Evolutionary conservation across 2,797 vertebrate species (phyloP), one percentile per base, ranked within the genome.

Genomic region (Sebastes paucispinis): DNA sequence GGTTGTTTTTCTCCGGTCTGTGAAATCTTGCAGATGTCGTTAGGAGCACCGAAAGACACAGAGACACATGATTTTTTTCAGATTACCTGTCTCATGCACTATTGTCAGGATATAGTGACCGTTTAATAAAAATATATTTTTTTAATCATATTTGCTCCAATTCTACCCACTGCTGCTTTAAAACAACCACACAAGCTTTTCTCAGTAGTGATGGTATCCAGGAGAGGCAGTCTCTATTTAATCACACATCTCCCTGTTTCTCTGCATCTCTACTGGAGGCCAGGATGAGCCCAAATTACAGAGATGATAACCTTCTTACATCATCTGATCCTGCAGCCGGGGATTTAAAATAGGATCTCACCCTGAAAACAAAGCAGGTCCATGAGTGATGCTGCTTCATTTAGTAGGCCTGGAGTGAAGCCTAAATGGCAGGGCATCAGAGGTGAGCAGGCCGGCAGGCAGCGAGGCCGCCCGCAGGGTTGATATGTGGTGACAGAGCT

Each of bases 241-340:
- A 34, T 67, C 70, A 82, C 65, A 39, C 77, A 71, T 25, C 43
- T 20, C 29, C 36, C 13, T 32, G 27, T 60, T 54, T 27, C 31
- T 47, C 43, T 57, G 66, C 74, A 24, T 63, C 31, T 29, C 12
- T 18, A 6, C 64, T 7, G 39, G 31, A 54, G 69, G 6, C 12
- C 59, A 11, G 32, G 50, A 59, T 67, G 69, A 73, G 20, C 34
- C 69, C 36, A 59, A 25, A 57, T 77, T 73, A 24, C 85, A 69
- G 50, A 62, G 67, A 76, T 39, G 58, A 68, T 12, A 34, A 77
- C 59, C 73, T 55, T 20, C 58, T 84, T 75, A 75, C 84, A 75
- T 83, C 79, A 86, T 71, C 64, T 69, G 36, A 47, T 69, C 24
- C 73, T 60, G 34, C 67, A 76, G 79, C 63, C 20, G 31, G 20